Evolutionary conservation across 2,888 invertebrate genomes (phyloP), one percentile per base, ranked within the genome.

Genomic region (Nezara viridula): DNA sequence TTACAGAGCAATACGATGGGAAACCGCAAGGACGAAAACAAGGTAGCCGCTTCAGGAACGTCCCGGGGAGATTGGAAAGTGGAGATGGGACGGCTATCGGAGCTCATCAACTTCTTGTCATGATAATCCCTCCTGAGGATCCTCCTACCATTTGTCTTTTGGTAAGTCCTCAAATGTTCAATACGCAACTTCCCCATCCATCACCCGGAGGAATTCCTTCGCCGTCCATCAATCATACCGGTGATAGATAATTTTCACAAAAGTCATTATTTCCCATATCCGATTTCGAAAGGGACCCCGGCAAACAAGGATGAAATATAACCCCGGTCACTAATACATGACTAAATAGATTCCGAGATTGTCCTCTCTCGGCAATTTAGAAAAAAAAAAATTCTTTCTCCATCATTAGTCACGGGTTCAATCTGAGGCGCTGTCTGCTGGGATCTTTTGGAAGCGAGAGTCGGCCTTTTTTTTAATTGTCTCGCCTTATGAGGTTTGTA

Each of bases 211-310:
- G 81, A 44, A 81, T 44, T 81, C 16, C 81, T 44, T 47, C n/a
- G 16, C n/a, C 44, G 81, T 37, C 73, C 88, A 88, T 88, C 66
- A 40, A 88, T 88, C 88, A 88, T 49, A 81, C 1, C 88, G 37
- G 44, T 73, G 88, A 88, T 88, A 47, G 66, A 66, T 47, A 66
- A 88, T 88, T 55, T 88, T 88, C 66, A 73, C 60, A 73, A 88
- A 88, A 88, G 88, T 66, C 66, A 88, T 88, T 88, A 88, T 66
- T 86, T 88, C 88, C 60, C 73, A 88, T 66, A 66, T 47, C 60
- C 88, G 47, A 88, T 88, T 88, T 88, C 88, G 66, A 88, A 88
- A 88, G 37, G 7, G 52, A 21, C 86, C 14, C 14, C 55, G 86
- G 44, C 44, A 47, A 40, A 47, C 81, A 44, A n/a, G 40, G 81